phyloP scores from a whole-genome alignment of 1,140 invertebrate species.

The Pseudomyrmex concolor region DNA sequence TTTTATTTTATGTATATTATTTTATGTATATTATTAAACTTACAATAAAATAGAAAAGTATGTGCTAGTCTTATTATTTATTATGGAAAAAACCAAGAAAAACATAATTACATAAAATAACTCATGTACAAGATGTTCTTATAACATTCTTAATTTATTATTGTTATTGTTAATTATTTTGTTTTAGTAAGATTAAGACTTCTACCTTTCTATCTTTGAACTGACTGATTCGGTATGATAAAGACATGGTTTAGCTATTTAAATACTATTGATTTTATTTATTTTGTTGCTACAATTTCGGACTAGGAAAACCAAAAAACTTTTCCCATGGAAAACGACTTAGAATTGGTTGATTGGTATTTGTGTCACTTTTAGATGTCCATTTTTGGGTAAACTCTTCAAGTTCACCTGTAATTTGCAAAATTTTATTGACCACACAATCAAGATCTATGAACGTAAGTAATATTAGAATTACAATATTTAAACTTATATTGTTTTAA shows the following conservation, averaged over 20 bases:
- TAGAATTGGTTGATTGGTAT: background rate
- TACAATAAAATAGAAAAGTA: slow-evolving; percentile 9
- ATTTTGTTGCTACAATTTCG: slow-evolving; percentile 74
- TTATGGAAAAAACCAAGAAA: background rate
- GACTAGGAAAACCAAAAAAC: slow-evolving; percentile 77
- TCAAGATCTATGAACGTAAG: background rate
- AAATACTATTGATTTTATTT: background rate
- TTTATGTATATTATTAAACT: too few relatives aligned
- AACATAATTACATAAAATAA: background rate
- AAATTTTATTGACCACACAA: slow-evolving; percentile 43
- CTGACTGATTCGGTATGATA: too few relatives aligned
- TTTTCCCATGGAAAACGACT: slow-evolving; percentile 78
- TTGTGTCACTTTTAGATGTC: slow-evolving; percentile 26
- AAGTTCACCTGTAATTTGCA: slow-evolving; percentile 77
- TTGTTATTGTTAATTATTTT: too few relatives aligned
- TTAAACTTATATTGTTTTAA: too few relatives aligned
- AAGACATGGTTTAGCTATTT: background rate
- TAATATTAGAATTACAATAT: slow-evolving; percentile 8
- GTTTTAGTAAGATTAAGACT: too few relatives aligned
- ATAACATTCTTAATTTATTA: background rate
- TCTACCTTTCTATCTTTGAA: too few relatives aligned
- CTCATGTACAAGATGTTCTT: slow-evolving; percentile 32
- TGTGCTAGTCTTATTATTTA: slow-evolving; percentile 1
- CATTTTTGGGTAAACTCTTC: slow-evolving; percentile 69
- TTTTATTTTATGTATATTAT: too few relatives aligned